These are phyloP conservation scores for Yponomeuta plumbellus DNA, from an alignment of 2,888 invertebrate genomes.

Conservation along the genomic window DNA sequence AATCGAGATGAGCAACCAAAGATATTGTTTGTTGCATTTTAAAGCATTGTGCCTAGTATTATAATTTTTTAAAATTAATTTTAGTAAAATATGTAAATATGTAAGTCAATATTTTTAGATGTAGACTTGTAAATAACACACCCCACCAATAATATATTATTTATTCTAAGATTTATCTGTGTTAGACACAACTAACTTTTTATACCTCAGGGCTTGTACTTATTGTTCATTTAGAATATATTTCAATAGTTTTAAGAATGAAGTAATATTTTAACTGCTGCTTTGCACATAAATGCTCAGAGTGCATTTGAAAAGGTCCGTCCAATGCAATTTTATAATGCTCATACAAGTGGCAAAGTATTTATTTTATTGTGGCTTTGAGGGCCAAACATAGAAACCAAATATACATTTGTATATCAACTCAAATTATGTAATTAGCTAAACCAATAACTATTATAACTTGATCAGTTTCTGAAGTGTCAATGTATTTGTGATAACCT, in stretches of 20 bases:
- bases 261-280: not conserved
- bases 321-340: not conserved
- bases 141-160: conserved; percentile 17
- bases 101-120: not conserved
- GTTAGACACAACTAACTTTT: conserved; percentile 15
- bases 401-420: not conserved
- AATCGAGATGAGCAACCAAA: not conserved
- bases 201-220: conserved; percentile 14
- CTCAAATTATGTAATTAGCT: no score
- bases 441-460: no score
- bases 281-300: not conserved
- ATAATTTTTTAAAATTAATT: conserved; percentile 12
- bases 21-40: not conserved
- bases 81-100: conserved; percentile 11
- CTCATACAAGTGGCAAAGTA: not conserved
- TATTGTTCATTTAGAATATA: not conserved
- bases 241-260: not conserved
- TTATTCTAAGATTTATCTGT: conserved; percentile 20
- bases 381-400: not conserved
- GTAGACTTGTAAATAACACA: not conserved
- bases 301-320: not conserved
- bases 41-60: not conserved
- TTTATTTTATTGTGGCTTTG: not conserved
- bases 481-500: no score
- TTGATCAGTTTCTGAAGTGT: no score